phyloP scores from a whole-genome alignment of 2,797 vertebrate genomes.

The Acridotheres tristis region DNA sequence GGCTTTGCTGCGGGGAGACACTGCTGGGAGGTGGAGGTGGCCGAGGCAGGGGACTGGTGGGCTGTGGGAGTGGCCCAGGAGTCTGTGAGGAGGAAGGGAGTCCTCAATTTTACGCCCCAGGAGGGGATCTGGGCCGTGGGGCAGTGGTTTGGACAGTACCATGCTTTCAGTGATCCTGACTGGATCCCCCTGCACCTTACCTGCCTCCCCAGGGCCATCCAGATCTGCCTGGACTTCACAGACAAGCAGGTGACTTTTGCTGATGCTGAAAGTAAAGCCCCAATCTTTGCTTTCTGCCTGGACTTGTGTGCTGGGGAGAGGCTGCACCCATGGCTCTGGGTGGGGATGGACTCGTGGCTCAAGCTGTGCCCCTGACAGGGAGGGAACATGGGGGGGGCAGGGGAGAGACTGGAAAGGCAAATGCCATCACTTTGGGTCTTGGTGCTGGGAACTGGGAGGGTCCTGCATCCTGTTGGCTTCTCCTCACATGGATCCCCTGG shows the following conservation, averaged over 20 bases:
- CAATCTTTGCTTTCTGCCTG: slow-evolving; percentile 21
- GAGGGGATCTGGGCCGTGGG: slow-evolving; percentile 73
- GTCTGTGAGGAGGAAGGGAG: slow-evolving; percentile 48
- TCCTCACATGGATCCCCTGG: not conserved
- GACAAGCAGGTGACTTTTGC: not conserved
- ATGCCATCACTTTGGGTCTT: not conserved
- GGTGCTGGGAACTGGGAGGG: not conserved
- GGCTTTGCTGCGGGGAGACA: not conserved
- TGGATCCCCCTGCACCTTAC: slow-evolving; percentile 70
- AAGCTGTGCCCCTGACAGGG: not conserved
- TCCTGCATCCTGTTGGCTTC: not conserved
- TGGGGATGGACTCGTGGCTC: slow-evolving; percentile 11
- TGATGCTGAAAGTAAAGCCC: not conserved
- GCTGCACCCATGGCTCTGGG: slow-evolving; percentile 18
- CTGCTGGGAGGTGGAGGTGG: slow-evolving; percentile 74
- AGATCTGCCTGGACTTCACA: slow-evolving; percentile 70
- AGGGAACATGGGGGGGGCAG: rapidly evolving
- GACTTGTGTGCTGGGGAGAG: not conserved
- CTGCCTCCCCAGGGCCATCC: slow-evolving; percentile 63
- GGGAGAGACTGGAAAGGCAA: not conserved
- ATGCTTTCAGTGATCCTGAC: slow-evolving; percentile 79
- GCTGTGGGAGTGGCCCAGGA: slow-evolving; percentile 70
- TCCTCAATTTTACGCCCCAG: slow-evolving; percentile 31
- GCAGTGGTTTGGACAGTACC: slow-evolving; percentile 73
- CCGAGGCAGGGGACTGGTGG: slow-evolving; percentile 63